Base-by-base conservation (phyloP, 2,888 invertebrate genomes). In the Sinelater perroti region DNA sequence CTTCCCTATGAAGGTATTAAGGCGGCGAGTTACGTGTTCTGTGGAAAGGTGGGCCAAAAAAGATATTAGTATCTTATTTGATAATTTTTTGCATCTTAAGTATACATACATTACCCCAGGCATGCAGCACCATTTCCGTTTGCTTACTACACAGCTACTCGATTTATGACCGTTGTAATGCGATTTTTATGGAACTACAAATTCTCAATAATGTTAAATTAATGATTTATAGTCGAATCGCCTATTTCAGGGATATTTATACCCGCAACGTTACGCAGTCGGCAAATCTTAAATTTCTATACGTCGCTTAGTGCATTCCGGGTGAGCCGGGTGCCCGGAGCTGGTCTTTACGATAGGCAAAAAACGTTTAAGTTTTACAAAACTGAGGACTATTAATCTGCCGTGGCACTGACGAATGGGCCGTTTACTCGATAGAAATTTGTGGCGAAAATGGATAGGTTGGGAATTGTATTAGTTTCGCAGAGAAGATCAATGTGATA, bases 361-460 rank as follows among this genome's bases (percentile, higher is more conserved):
- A 40, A 14, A 40, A 40, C 40, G 40, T 13, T 21, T 40, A 40
- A 40, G 40, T 40, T 40, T 40, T 40, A 40, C 40, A 40, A 40
- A 40, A 40, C 40, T 40, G 24, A 40, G 26, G 24, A 40, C 40
- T 11, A 40, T 40, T 40, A 40, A 40, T 40, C 40, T 40, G 16
- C 24, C 3, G 8, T 40, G 40, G 40, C 40, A 40, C 40, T 40
- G 40, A 40, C 40, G 40, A 14, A 40, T 40, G 40, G 26, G 26
- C 14, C 40, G 40, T 40, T 24, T 40, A 40, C 40, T 40, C 40
- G 40, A 40, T 40, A 40, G 40, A 40, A 40, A 40, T 40, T 40
- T 40, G 40, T 40, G 40, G 40, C 8, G 40, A 40, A 40, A 40
- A 40, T 40, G 21, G 40, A 40, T 40, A 40, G 40, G 40, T 26